Conservation (phyloP, 2,113 vertebrate genomes). For the Phocoena sinus region DNA sequence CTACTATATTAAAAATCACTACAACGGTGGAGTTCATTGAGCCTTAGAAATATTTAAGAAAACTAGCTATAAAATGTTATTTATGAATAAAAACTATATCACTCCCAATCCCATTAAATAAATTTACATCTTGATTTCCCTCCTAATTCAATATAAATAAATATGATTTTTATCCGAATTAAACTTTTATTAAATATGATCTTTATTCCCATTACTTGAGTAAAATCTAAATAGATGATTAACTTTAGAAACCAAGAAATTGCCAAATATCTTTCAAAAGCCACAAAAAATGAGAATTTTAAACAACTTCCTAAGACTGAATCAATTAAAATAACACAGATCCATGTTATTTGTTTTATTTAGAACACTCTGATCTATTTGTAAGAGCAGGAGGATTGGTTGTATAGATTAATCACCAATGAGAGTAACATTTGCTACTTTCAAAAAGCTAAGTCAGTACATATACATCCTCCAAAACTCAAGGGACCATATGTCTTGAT, state of each 20-base stretch:
- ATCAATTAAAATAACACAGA: neutral
- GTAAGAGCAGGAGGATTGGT: neutral
- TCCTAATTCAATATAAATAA: neutral
- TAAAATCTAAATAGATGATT: neutral
- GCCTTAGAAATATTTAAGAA: neutral
- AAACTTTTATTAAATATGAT: neutral
- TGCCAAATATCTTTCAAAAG: neutral
- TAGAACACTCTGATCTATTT: slow-evolving; percentile 8
- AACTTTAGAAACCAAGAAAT: neutral
- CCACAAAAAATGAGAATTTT: neutral
- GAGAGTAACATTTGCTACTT: neutral
- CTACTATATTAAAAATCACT: neutral
- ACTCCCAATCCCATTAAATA: neutral
- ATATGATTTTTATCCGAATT: neutral
- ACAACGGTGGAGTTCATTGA: neutral
- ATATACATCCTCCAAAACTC: neutral
- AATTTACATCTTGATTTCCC: neutral
- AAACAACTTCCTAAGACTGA: neutral
- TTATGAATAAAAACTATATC: neutral
- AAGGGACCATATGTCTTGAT: neutral
- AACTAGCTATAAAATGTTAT: neutral
- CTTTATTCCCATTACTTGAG: neutral
- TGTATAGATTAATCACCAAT: neutral
- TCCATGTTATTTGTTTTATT: neutral
- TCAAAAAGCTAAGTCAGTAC: neutral